These are phyloP conservation scores for Euplexia lucipara DNA, from an alignment of 2,888 invertebrate genomes.

Conservation along the genomic window DNA sequence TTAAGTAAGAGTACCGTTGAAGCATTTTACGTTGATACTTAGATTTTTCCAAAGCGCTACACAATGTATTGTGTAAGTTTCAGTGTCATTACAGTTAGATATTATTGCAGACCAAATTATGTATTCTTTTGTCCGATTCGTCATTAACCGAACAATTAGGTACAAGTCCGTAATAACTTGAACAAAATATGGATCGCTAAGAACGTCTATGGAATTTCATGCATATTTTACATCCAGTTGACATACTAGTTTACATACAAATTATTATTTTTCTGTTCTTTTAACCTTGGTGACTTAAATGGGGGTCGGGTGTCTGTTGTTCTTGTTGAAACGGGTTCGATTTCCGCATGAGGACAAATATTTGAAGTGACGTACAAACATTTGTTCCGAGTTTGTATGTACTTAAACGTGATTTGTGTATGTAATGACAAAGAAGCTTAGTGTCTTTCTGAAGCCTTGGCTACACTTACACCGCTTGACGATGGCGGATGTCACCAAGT, in stretches of 20 bases:
- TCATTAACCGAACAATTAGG: conserved; percentile 3
- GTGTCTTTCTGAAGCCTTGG: conserved; percentile 22
- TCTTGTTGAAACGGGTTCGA: conserved; percentile 30
- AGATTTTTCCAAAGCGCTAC: background rate
- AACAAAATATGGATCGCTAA: conserved; percentile 4
- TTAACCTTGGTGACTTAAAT: conserved; percentile 47
- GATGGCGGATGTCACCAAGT: too few species aligned
- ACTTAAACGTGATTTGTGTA: conserved; percentile 41
- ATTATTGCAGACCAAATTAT: background rate
- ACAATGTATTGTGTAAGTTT: conserved; percentile 1
- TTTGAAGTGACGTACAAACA: conserved; percentile 37
- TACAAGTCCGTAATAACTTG: too few species aligned
- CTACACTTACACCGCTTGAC: background rate
- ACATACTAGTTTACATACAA: conserved; percentile 8
- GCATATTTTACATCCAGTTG: background rate
- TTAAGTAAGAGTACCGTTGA: too few species aligned
- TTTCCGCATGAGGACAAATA: conserved; percentile 52
- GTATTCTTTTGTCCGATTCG: conserved; percentile 19
- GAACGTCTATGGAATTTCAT: conserved; percentile 2
- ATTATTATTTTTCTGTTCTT: conserved; percentile 29
- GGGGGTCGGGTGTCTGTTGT: conserved; percentile 25
- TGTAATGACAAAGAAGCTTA: conserved; percentile 11
- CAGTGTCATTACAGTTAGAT: background rate
- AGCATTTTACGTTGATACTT: background rate
- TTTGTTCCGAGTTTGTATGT: conserved; percentile 40